Percentiles rank a stretch among this genome's conserved stretches.
These are phyloP conservation scores for Periplaneta americana DNA, from an alignment of 1,140 invertebrate genomes.

Conservation along the genomic window DNA sequence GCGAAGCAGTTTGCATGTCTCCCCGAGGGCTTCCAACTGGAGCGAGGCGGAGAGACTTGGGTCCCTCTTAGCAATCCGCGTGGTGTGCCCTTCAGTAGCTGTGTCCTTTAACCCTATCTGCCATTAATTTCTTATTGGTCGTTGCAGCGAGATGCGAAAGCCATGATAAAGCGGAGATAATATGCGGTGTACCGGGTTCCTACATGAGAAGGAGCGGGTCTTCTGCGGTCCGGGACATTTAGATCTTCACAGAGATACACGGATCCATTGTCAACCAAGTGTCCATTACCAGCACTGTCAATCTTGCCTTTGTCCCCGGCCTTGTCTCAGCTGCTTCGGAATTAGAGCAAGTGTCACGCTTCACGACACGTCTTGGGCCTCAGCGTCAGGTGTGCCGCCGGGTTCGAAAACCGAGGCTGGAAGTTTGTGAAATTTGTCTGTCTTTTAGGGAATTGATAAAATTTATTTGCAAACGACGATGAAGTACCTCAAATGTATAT, in stretches of 20 bases:
- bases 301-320: not conserved
- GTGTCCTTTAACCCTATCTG: not conserved
- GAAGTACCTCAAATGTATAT: too few relatives aligned
- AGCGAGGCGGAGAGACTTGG: not conserved
- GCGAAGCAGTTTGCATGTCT: not conserved
- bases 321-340: not conserved
- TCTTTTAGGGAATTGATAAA: too few relatives aligned
- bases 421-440: too few relatives aligned
- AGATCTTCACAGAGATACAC: not conserved
- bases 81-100: not conserved
- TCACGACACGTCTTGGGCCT: too few relatives aligned
- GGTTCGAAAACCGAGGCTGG: too few relatives aligned
- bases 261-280: not conserved
- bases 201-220: too few relatives aligned
- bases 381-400: too few relatives aligned
- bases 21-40: not conserved
- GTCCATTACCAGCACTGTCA: not conserved
- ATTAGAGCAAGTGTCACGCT: too few relatives aligned
- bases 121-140: not conserved
- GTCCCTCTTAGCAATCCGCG: not conserved
- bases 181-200: not conserved
- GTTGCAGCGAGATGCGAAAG: not conserved
- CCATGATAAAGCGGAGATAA: not conserved
- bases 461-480: too few relatives aligned
- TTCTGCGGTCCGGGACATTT: too few relatives aligned